Conservation (phyloP, 2,797 vertebrate species). For the Amniataba percoides region DNA sequence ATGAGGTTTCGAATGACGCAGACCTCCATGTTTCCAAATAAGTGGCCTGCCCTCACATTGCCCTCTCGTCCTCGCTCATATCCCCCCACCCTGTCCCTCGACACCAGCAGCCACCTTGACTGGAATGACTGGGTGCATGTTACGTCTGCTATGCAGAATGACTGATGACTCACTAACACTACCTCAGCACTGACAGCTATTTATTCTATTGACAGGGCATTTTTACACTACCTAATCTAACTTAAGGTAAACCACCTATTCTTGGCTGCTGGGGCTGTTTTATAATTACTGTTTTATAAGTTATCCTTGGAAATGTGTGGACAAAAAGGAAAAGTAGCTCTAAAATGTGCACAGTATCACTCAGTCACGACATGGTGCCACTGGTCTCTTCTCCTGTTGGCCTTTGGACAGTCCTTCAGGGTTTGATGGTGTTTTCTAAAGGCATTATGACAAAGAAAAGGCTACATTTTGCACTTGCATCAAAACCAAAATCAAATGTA, state of each 20-base stretch:
- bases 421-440: background rate
- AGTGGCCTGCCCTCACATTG: constrained; percentile 6
- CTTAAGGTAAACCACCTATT: background rate
- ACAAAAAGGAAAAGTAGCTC: background rate
- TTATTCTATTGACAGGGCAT: background rate
- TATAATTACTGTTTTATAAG: background rate
- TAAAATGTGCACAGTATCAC: background rate
- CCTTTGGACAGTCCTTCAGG: background rate
- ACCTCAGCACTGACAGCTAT: constrained; percentile 4
- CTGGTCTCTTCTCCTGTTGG: background rate
- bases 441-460: background rate
- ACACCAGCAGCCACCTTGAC: background rate
- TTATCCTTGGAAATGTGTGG: background rate
- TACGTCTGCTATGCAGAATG: background rate
- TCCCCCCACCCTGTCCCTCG: background rate
- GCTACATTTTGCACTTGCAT: background rate
- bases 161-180: constrained; percentile 15
- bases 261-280: background rate
- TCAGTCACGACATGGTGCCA: background rate
- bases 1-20: constrained; percentile 30
- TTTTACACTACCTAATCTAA: background rate
- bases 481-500: background rate
- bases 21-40: constrained; percentile 28
- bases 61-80: background rate
- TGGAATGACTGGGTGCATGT: constrained; percentile 1